A percentile compares a stretch with the other conserved stretches of the same genome.
Evolutionary conservation across 2,113 vertebrate genomes (phyloP).

Genomic region (Serilophus lunatus): DNA sequence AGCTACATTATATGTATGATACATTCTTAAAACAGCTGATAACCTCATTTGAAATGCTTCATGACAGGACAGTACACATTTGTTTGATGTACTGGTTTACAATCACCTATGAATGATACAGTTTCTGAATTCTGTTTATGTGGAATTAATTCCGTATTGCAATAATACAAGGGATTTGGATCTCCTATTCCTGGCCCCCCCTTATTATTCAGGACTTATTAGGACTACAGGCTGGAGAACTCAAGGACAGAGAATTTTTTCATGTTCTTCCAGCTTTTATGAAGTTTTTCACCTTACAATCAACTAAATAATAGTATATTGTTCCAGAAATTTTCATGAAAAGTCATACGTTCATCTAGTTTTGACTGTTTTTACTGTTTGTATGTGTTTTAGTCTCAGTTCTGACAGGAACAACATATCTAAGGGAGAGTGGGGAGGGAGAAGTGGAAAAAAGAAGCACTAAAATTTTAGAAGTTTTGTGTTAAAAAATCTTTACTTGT

Average conservation of each 20-base stretch:
- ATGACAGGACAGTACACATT: not conserved
- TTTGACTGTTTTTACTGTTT: not conserved
- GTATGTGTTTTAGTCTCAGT: not conserved
- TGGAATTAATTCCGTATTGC: not conserved
- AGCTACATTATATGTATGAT: not conserved
- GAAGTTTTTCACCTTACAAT: not conserved
- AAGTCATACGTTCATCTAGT: not conserved
- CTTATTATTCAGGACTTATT: not conserved
- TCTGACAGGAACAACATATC: not conserved
- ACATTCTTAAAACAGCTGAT: not conserved
- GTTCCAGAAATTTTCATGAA: not conserved
- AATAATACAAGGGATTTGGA: not conserved
- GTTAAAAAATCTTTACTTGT: not conserved
- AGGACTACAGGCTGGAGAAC: not conserved
- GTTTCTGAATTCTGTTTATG: not conserved
- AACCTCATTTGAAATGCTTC: not conserved
- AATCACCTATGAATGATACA: not conserved
- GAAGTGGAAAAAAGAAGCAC: not conserved
- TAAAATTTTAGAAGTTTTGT: not conserved
- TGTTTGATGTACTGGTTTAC: not conserved
- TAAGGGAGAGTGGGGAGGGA: accelerated
- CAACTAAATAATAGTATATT: not conserved
- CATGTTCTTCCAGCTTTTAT: not conserved
- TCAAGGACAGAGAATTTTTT: not conserved
- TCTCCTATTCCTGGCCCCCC: not conserved